Base-by-base conservation (phyloP, 1,140 invertebrate genomes). In the Oryctes rhinoceros region DNA sequence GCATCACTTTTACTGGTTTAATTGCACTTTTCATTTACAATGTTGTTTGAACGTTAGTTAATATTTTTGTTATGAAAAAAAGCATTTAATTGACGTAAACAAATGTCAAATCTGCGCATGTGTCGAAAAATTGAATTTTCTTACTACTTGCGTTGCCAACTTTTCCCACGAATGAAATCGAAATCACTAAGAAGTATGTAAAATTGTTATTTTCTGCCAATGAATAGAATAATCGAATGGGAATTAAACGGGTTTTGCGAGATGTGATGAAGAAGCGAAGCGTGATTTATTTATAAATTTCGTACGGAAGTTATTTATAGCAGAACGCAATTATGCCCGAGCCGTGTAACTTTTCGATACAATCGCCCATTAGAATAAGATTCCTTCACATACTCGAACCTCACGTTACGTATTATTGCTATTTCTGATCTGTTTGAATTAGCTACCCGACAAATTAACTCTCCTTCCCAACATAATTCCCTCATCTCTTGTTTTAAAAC, bases 41-140 rank as follows among this genome's bases (percentile, higher is more conserved):
- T 35, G 3, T 20, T 13, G 18, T 78, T 35, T 78, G 15, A 6
- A 59, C 35, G 18, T 5, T 15, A 53, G 18, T 59, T 7, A 47
- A 20, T 30, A 10, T 76, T 76, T 76, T 47, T 44, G 37, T 76
- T 18, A 20, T n/a, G 37, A 1, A 47, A 76, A 47, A 15, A 48
- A 39, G 39, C 1, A 49, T 18, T 15, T 35, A 71, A 71, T 76
- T 76, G 75, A 76, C 47, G 13, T 76, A 76, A 30, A 24, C 18
- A 47, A 35, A 47, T 49, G 75, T 76, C 11, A 47, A 47, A 76
- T 74, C 37, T 44, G 11, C 75, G 75, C 75, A 76, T 47, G 47
- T 76, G 75, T 76, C 37, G 47, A 11, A 47, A 44, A 44, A 76
- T 76, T 48, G 75, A 76, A 76, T 76, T 76, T 76, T 47, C 35